These are phyloP conservation scores for Anastatus disparis DNA, from an alignment of 1,140 invertebrate species.

Conservation along the genomic window DNA sequence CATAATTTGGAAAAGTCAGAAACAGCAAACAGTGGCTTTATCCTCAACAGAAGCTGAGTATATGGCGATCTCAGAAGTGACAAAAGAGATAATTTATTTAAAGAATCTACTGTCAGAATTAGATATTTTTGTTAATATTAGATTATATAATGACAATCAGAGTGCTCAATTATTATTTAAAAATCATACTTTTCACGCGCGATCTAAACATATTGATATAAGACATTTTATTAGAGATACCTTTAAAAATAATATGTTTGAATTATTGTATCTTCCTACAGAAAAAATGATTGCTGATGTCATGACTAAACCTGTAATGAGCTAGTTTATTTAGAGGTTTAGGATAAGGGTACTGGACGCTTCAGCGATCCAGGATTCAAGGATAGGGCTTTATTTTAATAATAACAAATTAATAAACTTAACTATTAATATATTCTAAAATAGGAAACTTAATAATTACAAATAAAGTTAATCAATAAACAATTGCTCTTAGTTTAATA, in stretches of 20 bases:
- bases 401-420: no score
- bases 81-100: conserved; percentile 54
- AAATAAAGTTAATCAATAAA: no score
- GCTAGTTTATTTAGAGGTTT: no score
- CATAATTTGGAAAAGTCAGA: neutral
- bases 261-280: conserved; percentile 26
- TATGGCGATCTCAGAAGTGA: conserved; percentile 49
- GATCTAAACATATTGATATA: conserved; percentile 63
- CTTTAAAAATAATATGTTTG: conserved; percentile 9
- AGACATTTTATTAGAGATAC: conserved; percentile 46
- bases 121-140: neutral
- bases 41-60: conserved; percentile 61
- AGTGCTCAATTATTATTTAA: conserved; percentile 54
- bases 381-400: no score
- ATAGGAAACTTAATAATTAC: no score
- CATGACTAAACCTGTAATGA: conserved; percentile 40
- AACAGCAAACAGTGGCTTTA: neutral
- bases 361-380: no score
- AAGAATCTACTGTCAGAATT: conserved; percentile 43
- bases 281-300: conserved; percentile 40
- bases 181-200: conserved; percentile 53
- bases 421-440: no score
- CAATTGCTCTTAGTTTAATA: no score
- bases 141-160: conserved; percentile 54
- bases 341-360: no score